These are phyloP conservation scores for Hypanus sabinus DNA, from an alignment of 2,113 vertebrate genomes.

Conservation along the genomic window DNA sequence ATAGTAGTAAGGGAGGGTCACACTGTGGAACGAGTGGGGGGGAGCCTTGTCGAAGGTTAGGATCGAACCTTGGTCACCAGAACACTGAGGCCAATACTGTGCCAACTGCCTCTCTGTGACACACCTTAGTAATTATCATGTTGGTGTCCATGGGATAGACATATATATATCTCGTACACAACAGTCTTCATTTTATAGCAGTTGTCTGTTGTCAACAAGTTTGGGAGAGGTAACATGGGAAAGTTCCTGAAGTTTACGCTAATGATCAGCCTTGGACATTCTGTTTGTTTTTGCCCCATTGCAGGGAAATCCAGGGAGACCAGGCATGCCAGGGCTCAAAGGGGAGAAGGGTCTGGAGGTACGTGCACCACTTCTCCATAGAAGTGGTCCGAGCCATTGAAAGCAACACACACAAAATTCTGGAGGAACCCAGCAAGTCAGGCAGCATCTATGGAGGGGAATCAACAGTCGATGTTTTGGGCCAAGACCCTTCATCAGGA, in stretches of 20 bases:
- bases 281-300: conserved; percentile 40
- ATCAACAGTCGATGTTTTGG: too few relatives aligned
- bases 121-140: neutral
- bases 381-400: too few relatives aligned
- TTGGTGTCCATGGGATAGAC: neutral
- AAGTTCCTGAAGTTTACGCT: neutral
- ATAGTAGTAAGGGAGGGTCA: neutral
- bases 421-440: too few relatives aligned
- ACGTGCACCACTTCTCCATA: conserved; percentile 44
- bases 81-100: too few relatives aligned
- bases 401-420: too few relatives aligned
- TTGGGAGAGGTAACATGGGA: neutral
- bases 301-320: conserved; percentile 74
- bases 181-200: neutral
- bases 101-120: neutral
- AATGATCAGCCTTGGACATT: too few relatives aligned
- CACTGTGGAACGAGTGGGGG: too few relatives aligned
- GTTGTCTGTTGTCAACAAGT: neutral
- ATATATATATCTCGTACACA: too few relatives aligned
- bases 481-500: too few relatives aligned
- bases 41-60: too few relatives aligned
- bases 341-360: conserved; percentile 77
- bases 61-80: too few relatives aligned
- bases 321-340: conserved; percentile 68
- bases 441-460: too few relatives aligned